phyloP scores from a whole-genome alignment of 1,140 invertebrate species.

The Mycetomoellerius zeteki region DNA sequence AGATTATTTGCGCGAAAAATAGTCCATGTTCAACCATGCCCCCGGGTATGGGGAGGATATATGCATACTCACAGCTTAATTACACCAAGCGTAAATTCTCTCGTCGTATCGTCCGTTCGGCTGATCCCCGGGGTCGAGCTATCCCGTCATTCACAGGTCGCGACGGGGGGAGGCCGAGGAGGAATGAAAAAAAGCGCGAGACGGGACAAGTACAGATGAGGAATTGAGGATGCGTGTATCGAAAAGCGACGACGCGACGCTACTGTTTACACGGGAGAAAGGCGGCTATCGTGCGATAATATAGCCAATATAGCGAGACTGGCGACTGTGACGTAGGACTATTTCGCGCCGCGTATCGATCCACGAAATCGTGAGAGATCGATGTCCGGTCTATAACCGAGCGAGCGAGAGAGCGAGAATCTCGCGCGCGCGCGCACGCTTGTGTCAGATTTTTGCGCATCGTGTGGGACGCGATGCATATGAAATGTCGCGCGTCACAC shows the following conservation, averaged over 20 bases:
- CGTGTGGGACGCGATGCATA: background rate
- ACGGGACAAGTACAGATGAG: background rate
- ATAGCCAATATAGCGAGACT: background rate
- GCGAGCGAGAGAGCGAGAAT: background rate
- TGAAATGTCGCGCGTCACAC: background rate
- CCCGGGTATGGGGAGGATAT: background rate
- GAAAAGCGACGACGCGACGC: background rate
- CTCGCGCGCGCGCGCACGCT: background rate
- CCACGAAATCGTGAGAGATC: slow-evolving; percentile 33
- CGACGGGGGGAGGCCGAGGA: background rate
- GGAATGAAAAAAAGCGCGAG: background rate
- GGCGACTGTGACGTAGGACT: background rate
- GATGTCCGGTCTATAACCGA: slow-evolving; percentile 10
- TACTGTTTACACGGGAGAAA: slow-evolving; percentile 35
- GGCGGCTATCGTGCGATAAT: slow-evolving; percentile 31
- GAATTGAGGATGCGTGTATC: background rate
- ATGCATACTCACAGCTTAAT: slow-evolving; percentile 24
- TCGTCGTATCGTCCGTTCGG: background rate
- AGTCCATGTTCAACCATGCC: background rate
- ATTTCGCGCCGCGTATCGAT: slow-evolving; percentile 20
- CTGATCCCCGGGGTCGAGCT: background rate
- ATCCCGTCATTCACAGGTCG: background rate
- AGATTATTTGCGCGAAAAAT: slow-evolving; percentile 13
- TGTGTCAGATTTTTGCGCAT: slow-evolving; percentile 1
- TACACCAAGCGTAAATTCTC: background rate